These are phyloP conservation scores for Sinhomidia bicolor DNA, from an alignment of 2,888 invertebrate genomes.

Conservation along the genomic window DNA sequence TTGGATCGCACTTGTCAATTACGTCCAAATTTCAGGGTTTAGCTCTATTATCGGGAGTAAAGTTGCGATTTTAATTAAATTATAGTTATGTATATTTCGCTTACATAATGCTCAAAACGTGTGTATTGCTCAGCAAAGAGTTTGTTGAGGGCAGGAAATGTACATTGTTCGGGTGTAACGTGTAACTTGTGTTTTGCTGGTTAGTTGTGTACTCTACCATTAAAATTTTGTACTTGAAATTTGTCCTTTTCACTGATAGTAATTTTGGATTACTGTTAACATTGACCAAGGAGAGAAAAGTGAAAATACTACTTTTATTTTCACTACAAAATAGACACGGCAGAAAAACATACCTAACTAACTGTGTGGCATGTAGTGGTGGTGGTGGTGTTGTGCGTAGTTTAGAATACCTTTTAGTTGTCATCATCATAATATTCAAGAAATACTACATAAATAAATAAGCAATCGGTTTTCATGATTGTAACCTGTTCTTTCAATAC, in stretches of 20 bases:
- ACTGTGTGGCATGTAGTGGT: not conserved
- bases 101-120: not conserved
- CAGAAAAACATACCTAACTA: too few species aligned
- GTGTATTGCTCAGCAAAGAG: not conserved
- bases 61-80: slow-evolving; percentile 64
- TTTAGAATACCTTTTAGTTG: not conserved
- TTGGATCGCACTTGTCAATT: slow-evolving; percentile 68
- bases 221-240: not conserved
- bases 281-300: not conserved
- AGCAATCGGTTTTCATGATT: slow-evolving; percentile 22
- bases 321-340: not conserved
- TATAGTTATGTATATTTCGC: not conserved
- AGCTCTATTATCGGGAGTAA: slow-evolving; percentile 37
- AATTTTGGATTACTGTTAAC: not conserved
- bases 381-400: not conserved
- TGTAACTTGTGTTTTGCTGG: too few species aligned
- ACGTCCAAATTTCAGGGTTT: slow-evolving; percentile 34
- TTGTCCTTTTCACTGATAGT: not conserved
- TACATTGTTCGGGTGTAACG: not conserved
- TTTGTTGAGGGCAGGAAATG: not conserved
- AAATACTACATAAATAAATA: not conserved
- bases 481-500: not conserved
- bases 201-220: not conserved
- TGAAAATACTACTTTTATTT: not conserved
- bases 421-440: too few species aligned